Evolutionary conservation across 1,140 invertebrate species (phyloP).

Genomic region (Dolichoris vasculosae): DNA sequence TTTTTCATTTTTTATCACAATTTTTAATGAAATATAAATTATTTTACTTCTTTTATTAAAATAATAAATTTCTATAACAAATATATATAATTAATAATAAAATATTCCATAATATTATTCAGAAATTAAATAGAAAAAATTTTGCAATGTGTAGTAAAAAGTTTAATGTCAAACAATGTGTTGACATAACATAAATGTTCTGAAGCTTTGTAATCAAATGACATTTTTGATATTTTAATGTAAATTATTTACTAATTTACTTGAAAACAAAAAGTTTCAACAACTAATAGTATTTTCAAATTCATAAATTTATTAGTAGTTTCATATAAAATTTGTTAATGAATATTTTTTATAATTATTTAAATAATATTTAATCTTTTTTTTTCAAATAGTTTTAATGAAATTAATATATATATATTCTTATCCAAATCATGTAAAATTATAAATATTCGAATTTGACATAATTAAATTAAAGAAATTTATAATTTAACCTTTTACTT

Average conservation of each 20-base stretch:
- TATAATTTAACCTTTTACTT: too few species aligned
- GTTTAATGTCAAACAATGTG: neutral
- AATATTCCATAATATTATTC: neutral
- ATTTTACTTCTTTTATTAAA: neutral
- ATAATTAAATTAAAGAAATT: too few species aligned
- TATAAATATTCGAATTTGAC: too few species aligned
- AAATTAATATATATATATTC: too few species aligned
- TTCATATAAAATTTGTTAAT: too few species aligned
- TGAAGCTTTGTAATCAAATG: neutral
- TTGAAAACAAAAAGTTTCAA: too few species aligned
- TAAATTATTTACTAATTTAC: neutral
- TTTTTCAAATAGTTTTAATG: too few species aligned
- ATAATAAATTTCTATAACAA: neutral
- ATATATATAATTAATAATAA: neutral
- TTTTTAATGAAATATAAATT: neutral
- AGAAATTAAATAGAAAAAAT: neutral
- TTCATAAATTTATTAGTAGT: too few species aligned
- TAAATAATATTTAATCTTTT: too few species aligned
- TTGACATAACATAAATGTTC: neutral
- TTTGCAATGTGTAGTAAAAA: slow-evolving; percentile 1
- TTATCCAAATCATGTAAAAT: too few species aligned
- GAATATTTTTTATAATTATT: too few species aligned
- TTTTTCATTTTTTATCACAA: neutral
- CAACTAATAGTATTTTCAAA: too few species aligned
- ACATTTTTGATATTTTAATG: neutral